These are phyloP conservation scores for Gallinago solitaria DNA, from an alignment of 2,797 vertebrate species.

Conservation along the genomic window DNA sequence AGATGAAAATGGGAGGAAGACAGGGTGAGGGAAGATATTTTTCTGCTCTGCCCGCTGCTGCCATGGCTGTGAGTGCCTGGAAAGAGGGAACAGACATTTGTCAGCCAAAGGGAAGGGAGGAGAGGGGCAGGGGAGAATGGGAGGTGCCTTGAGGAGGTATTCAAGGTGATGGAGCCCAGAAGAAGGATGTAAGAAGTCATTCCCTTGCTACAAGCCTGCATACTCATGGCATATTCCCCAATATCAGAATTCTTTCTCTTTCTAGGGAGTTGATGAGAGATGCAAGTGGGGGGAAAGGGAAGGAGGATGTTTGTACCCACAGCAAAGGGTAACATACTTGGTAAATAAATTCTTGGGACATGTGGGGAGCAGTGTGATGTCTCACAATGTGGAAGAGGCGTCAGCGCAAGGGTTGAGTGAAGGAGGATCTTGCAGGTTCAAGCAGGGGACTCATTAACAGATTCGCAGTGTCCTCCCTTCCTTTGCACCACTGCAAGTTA, in stretches of 20 bases:
- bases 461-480: background rate
- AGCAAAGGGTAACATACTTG: accelerated
- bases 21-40: background rate
- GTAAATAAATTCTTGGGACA: background rate
- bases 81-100: background rate
- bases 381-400: accelerated
- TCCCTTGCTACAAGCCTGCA: background rate
- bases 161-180: background rate
- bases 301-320: background rate
- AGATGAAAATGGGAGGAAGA: background rate
- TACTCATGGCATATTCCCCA: accelerated
- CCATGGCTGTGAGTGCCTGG: accelerated
- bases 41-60: background rate
- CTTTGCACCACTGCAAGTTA: background rate
- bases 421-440: background rate
- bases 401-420: background rate
- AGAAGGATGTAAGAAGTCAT: background rate
- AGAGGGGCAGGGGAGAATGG: background rate
- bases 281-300: background rate
- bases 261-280: background rate
- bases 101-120: background rate
- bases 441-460: background rate
- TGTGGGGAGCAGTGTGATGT: background rate
- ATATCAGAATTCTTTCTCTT: background rate
- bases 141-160: background rate